Base-by-base conservation (phyloP, 2,888 invertebrate species). In the Dexiosoma caninum region DNA sequence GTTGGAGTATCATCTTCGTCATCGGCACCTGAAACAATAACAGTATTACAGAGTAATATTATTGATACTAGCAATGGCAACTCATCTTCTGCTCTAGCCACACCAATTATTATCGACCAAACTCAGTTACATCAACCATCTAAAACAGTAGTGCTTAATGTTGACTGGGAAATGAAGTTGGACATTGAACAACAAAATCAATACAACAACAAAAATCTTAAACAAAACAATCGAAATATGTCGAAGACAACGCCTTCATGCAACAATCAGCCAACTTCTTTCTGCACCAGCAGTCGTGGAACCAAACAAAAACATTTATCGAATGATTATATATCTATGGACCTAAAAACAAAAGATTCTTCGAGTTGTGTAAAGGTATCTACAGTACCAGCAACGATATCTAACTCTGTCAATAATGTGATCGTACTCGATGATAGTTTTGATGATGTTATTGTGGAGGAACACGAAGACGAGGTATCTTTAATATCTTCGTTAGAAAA, bases 81-180 rank as follows among this genome's bases (percentile, higher is more conserved):
- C 81, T 83, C 30, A 81, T 8, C 77, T 19, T 67, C 75, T 14
- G 10, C 57, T 60, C 21, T 59, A n/a, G 40, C 69, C 46, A 42
- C 71, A 8, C 64, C 78, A 14, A 75, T 78, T 30, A 75, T 78
- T 19, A 35, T 78, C 12, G 78, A 82, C 27, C 78, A 78, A 60
- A 16, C 66, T 27, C 40, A 75, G n/a, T 8, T 51, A 42, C 19
- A 78, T 14, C 55, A 64, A 51, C 51, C 59, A n/a, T 64, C 67
- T 19, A 76, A 80, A 57, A 59, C 87, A 51, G 85, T 89, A 60
- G 85, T 89, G 23, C 84, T 89, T 6, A 88, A 87, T 76, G 87
- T 87, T 14, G 93, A 93, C 83, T 93, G 93, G 93, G 93, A 93
- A 86, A 92, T 92, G 90, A 93, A 93, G 85, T 86, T 93, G 49